Conservation (phyloP, 1,140 invertebrate species). For the Carcinoscorpius rotundicauda region DNA sequence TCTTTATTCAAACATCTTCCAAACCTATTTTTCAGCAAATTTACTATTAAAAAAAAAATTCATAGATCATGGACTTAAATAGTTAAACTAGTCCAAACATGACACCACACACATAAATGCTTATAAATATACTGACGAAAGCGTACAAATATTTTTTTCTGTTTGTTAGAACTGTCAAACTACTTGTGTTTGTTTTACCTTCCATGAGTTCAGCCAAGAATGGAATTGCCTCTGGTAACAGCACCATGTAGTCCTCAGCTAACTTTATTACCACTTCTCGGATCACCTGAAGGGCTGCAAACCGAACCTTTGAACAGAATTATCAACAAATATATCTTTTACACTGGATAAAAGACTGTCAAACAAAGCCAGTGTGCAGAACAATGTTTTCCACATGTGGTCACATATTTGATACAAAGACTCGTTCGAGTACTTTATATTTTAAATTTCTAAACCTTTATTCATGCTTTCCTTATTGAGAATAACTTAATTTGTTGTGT, state of each 20-base stretch:
- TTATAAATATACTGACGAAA: neutral
- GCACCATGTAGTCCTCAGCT: conserved; percentile 34
- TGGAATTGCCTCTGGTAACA: conserved; percentile 38
- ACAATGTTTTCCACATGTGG: too few species aligned
- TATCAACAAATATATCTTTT: too few species aligned
- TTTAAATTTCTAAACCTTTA: too few species aligned
- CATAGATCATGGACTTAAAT: neutral
- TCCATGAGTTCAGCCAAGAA: conserved; percentile 42
- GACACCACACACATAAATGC: too few species aligned
- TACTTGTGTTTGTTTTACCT: conserved; percentile 23
- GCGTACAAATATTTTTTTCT: neutral
- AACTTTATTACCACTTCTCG: conserved; percentile 33
- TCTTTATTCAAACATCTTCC: too few species aligned
- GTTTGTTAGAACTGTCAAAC: neutral
- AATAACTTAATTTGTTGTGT: too few species aligned
- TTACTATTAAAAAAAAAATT: neutral
- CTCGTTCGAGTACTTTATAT: too few species aligned
- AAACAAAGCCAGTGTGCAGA: too few species aligned
- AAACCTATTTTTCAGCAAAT: neutral
- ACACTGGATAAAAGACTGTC: too few species aligned
- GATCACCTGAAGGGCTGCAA: conserved; percentile 31
- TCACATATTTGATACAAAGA: too few species aligned
- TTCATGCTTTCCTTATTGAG: too few species aligned
- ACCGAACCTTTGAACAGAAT: conserved; percentile 28
- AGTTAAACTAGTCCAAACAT: too few species aligned